Evolutionary conservation across 2,113 vertebrate species (phyloP).

Genomic region (Lutjanus erythropterus): DNA sequence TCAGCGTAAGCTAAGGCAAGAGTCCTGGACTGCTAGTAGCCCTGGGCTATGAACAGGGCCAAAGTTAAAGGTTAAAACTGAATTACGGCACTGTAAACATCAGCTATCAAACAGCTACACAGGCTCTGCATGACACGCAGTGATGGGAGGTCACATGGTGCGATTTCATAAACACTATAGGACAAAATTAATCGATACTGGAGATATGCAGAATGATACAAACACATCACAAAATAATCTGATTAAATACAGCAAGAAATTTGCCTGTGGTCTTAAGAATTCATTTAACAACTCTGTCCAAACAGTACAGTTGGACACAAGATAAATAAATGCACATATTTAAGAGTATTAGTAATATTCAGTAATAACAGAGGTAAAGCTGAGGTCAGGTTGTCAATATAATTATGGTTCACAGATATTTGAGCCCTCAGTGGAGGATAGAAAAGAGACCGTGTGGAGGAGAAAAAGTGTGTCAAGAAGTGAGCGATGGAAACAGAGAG

Average conservation of each 20-base stretch:
- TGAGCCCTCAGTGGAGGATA: background rate
- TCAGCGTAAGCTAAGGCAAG: constrained; percentile 38
- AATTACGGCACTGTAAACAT: constrained; percentile 37
- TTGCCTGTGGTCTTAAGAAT: background rate
- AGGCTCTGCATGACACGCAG: background rate
- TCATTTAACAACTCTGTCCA: background rate
- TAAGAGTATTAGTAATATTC: background rate
- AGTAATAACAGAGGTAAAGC: background rate
- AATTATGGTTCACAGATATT: background rate
- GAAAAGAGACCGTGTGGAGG: background rate
- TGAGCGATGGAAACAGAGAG: background rate
- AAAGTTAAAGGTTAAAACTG: constrained; percentile 42
- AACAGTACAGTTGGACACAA: background rate
- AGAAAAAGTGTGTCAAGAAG: background rate
- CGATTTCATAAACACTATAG: background rate
- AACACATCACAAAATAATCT: background rate
- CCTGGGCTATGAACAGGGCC: constrained; percentile 33
- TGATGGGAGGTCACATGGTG: background rate
- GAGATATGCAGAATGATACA: background rate
- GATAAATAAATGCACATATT: too few relatives aligned
- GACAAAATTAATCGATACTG: background rate
- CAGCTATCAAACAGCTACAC: constrained; percentile 9
- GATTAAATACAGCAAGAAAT: background rate
- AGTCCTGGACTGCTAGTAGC: constrained; percentile 33
- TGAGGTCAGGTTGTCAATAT: background rate